Evolutionary conservation across 2,113 vertebrate species (phyloP), one percentile per base, ranked within the genome.

Genomic region (Corythoichthys haematopterus): DNA sequence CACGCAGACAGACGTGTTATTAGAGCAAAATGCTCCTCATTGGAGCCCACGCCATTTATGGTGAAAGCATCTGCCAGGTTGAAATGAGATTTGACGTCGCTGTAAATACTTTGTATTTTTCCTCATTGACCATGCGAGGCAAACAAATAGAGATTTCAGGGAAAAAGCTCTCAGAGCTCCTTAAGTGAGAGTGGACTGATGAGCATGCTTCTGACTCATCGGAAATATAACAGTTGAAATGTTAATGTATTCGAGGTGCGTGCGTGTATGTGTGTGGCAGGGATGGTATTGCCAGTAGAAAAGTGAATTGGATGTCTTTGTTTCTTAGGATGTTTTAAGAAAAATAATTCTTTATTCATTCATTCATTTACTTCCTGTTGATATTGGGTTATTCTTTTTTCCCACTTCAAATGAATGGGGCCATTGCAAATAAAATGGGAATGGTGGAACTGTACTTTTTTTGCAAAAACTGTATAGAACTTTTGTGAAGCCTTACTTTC

Each of bases 231-330:
- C 69, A 69, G 66, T 77, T 78, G 53, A 52, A 84, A 88, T 83
- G 85, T 81, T 84, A 84, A 88, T 83, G 71, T 75, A 86, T 85
- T 87, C 80, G 73, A 46, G 12, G 5, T 12, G 55, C 71, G n/a
- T n/a, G n/a, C n/a, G n/a, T n/a, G n/a, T n/a, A n/a, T n/a, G 70
- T 51, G 60, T 6, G 55, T 68, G 58, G 51, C 58, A 57, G 50
- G 45, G 53, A 51, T 72, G 50, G 66, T 61, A 20, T 43, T 16
- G 43, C 43, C 59, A 61, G 43, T 45, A 11, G 3, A 45, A 60
- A 36, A n/a, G 2, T 3, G 40, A 43, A 5, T 43, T 43, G 40
- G 40, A 43, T 43, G 40, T 43, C 40, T 43, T 43, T 43, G 40
- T 40, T 43, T 43, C 9, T 43, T 43, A 43, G 40, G 40, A 43